Conservation (phyloP, 2,888 invertebrate genomes). For the Leptopilina myrica region DNA sequence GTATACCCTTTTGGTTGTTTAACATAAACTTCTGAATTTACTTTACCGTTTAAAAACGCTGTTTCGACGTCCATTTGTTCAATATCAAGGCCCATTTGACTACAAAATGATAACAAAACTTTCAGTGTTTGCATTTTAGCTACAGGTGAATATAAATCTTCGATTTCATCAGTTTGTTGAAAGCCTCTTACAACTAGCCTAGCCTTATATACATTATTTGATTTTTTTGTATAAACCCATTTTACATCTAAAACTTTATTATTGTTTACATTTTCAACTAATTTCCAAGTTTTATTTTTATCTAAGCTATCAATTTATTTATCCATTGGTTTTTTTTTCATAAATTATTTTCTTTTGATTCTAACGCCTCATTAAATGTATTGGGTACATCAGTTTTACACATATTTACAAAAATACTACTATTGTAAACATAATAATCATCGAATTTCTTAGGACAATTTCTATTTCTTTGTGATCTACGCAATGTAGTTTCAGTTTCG, state of each 20-base stretch:
- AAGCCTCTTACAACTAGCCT: too few species aligned
- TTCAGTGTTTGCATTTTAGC: neutral
- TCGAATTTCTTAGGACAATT: too few species aligned
- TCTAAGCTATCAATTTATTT: conserved; percentile 42
- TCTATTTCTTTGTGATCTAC: too few species aligned
- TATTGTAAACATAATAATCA: neutral
- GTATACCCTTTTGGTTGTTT: too few species aligned
- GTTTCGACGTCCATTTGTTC: too few species aligned
- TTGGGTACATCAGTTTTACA: conserved; percentile 40
- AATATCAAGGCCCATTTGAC: too few species aligned
- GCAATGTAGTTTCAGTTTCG: too few species aligned
- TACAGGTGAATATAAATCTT: neutral
- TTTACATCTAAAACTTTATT: conserved; percentile 47
- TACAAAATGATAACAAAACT: too few species aligned
- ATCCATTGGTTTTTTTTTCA: conserved; percentile 45
- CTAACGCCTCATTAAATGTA: conserved; percentile 45
- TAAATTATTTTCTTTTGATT: neutral
- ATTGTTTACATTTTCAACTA: conserved; percentile 41
- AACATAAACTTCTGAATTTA: too few species aligned
- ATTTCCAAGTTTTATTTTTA: conserved; percentile 41
- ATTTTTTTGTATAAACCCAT: too few species aligned
- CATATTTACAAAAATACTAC: conserved; percentile 26
- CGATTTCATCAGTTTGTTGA: neutral
- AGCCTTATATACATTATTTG: too few species aligned
- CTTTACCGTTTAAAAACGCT: too few species aligned